A percentile compares a stretch with the other conserved stretches of the same genome.
phyloP scores from a whole-genome alignment of 2,888 invertebrate species.

The Melipona bicolor region DNA sequence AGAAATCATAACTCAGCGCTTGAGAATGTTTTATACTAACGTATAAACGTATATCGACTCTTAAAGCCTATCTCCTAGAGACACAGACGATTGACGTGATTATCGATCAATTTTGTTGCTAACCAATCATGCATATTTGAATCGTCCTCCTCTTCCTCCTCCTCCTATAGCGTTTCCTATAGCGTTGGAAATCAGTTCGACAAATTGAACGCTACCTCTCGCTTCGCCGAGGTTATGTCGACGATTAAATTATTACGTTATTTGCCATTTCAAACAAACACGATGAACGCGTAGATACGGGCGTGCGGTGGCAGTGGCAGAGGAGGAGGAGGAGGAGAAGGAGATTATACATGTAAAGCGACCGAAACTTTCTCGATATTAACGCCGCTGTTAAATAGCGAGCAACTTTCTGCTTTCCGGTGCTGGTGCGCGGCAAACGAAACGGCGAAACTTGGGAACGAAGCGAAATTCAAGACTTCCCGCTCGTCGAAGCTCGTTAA shows the following conservation, averaged over 20 bases:
- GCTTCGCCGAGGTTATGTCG: neutral
- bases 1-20: too few species aligned
- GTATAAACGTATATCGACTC: too few species aligned
- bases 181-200: neutral
- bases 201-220: neutral
- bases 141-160: too few species aligned
- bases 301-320: too few species aligned
- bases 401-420: slow-evolving; percentile 10
- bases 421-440: slow-evolving; percentile 4
- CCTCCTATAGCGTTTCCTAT: neutral
- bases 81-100: too few species aligned
- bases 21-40: too few species aligned
- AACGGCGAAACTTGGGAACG: slow-evolving; percentile 22
- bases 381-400: slow-evolving; percentile 21
- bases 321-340: neutral
- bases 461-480: slow-evolving; percentile 43
- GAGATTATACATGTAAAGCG: slow-evolving; percentile 7
- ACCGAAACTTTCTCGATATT: slow-evolving; percentile 4
- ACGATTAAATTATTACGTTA: slow-evolving; percentile 29
- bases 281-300: neutral
- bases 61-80: too few species aligned
- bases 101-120: too few species aligned
- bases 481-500: slow-evolving; percentile 29
- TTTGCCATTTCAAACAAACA: slow-evolving; percentile 6
- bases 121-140: too few species aligned